Base-by-base conservation (phyloP, 2,113 vertebrate species). In the Suricata suricatta region DNA sequence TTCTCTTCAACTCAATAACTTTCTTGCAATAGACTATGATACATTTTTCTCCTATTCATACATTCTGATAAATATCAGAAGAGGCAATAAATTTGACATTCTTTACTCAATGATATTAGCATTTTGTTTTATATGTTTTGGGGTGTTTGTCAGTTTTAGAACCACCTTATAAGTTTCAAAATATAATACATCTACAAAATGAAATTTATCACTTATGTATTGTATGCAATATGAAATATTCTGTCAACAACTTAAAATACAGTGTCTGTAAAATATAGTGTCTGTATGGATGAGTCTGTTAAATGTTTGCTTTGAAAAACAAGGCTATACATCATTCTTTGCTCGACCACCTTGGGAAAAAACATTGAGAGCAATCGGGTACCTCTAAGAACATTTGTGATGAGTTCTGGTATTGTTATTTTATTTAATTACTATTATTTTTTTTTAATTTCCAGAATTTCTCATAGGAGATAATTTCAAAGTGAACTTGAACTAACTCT, bases 21-120 rank as follows among this genome's bases (percentile, higher is more conserved):
- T 93, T 52, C 82, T 95, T 88, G 19, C 33, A 88, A 74, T 41
- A 82, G 14, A 88, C 35, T 50, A 35, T 64, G 3, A 11, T 21
- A 41, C 63, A 76, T 89, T 97, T 93, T 69, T 76, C 87, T 23
- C 81, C 3, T 85, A 84, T 85, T 92, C 68, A 72, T 96, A 96
- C 68, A 90, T 96, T 94, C 76, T 77, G 29, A 90, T 84, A 93
- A 90, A 74, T 63, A 82, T 29, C 8, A 74, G 25, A 94, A 80
- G n/a, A 89, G 47, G 5, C 12, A 68, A 93, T 76, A 60, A 14
- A 63, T 92, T 89, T 64, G 16, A 4, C 15, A 68, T 83, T 72
- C 17, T 93, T 96, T 96, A 92, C 3, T 79, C 82, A 60, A 9
- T 47, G 77, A 81, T 74, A 41, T 52, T 96, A 94, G 72, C 27